Base-by-base conservation (phyloP, 1,140 invertebrate species). In the Leptinotarsa lineolata region DNA sequence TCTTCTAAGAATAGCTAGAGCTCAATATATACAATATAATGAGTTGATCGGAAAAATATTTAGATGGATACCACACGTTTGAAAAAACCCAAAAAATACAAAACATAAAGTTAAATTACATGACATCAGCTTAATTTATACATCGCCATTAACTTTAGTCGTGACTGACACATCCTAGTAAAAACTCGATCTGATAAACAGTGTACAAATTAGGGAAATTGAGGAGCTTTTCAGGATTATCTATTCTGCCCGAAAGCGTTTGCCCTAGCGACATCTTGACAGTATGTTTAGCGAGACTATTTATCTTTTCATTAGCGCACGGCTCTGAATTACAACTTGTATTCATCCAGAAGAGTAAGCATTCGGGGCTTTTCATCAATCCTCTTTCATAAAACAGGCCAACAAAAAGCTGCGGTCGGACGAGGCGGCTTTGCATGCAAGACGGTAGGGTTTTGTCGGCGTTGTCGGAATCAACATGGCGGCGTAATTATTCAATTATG, bases 201-300 rank as follows among this genome's bases (percentile, higher is more conserved):
- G 48, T 54, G 48, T 54, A 54, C 48, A 63, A 63, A 63, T 63
- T 63, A 63, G 61, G 61, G 61, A 63, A 63, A 63, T 63, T 63
- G 20, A 11, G 61, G 20, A 63, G 61, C 61, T 63, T 30, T 63
- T 21, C 61, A 30, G 24, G 61, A 21, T 63, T 63, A 63, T 54
- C 48, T 54, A 63, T 63, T 63, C 61, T 22, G 21, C 20, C 61
- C 20, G 61, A 63, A 20, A 63, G 24, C 61, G 61, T 21, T 63
- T 63, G 2, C 20, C 12, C 61, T 20, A 63, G 61, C 20, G 61
- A 63, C 61, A 24, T 63, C 24, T 63, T 63, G 61, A 63, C 61
- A 63, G 61, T 30, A 63, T 63, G 61, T 63, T 63, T 63, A 63
- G 61, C 16, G 24, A 20, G 20, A 63, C 61, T 63, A 63, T 63